These are phyloP conservation scores for Dorcus hopei DNA, from an alignment of 2,888 invertebrate species.

Conservation along the genomic window DNA sequence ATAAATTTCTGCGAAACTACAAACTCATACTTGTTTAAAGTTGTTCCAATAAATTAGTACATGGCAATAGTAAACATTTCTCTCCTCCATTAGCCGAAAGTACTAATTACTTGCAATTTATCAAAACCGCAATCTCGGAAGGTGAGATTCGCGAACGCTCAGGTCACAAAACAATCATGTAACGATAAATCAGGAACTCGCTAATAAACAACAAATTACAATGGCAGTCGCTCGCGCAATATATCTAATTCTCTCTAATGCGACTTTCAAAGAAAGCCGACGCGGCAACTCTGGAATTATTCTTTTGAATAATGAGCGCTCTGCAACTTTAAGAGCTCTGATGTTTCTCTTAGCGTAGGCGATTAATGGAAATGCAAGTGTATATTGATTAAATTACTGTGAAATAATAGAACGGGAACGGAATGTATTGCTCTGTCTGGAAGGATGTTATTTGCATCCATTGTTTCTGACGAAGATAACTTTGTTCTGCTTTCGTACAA, in stretches of 20 bases:
- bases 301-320: constrained; percentile 1
- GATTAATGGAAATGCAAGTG: neutral
- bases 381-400: constrained; percentile 1
- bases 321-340: neutral
- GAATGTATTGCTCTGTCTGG: too few relatives aligned
- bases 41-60: too few relatives aligned
- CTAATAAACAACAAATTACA: constrained; percentile 1
- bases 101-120: neutral
- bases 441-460: too few relatives aligned
- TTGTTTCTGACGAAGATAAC: too few relatives aligned
- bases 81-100: too few relatives aligned
- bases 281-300: constrained; percentile 2
- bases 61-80: too few relatives aligned
- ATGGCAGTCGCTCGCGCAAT: neutral
- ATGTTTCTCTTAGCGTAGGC: neutral
- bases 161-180: constrained; percentile 1
- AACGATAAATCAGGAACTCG: neutral
- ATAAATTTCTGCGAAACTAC: too few relatives aligned
- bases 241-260: neutral
- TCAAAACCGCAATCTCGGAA: neutral
- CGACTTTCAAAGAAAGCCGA: constrained; percentile 1
- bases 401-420: neutral
- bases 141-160: neutral
- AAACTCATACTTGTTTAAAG: too few relatives aligned
- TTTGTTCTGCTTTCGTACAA: too few relatives aligned